Conservation (phyloP, 1,140 invertebrate genomes). For the Apocrypta bakeri region DNA sequence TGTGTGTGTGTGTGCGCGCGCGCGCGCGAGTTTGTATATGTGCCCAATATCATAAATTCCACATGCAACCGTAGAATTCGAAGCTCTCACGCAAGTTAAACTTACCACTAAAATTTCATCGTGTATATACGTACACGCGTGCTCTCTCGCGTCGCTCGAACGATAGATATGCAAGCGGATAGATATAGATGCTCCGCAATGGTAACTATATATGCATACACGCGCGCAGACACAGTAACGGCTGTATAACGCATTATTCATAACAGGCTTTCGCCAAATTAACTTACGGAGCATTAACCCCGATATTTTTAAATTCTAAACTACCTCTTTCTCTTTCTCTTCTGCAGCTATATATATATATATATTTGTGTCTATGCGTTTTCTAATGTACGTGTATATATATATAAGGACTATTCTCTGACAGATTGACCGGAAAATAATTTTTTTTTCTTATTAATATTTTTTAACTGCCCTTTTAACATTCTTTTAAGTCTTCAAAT, state of each 20-base stretch:
- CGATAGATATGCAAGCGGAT: no score
- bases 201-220: neutral
- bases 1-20: neutral
- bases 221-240: neutral
- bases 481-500: no score
- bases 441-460: no score
- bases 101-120: slow-evolving; percentile 16
- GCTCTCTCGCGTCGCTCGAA: no score
- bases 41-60: slow-evolving; percentile 24
- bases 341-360: no score
- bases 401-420: no score
- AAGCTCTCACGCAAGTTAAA: slow-evolving; percentile 36
- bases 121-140: neutral
- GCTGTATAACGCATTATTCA: slow-evolving; percentile 43
- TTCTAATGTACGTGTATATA: no score
- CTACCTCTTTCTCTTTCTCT: neutral
- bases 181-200: neutral
- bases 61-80: slow-evolving; percentile 6
- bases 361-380: no score
- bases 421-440: no score
- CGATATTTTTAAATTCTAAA: slow-evolving; percentile 46
- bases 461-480: no score
- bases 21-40: no score
- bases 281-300: slow-evolving; percentile 47
- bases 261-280: slow-evolving; percentile 48